Evolutionary conservation across 1,140 invertebrate species (phyloP).

Genomic region (Megalopta genalis): DNA sequence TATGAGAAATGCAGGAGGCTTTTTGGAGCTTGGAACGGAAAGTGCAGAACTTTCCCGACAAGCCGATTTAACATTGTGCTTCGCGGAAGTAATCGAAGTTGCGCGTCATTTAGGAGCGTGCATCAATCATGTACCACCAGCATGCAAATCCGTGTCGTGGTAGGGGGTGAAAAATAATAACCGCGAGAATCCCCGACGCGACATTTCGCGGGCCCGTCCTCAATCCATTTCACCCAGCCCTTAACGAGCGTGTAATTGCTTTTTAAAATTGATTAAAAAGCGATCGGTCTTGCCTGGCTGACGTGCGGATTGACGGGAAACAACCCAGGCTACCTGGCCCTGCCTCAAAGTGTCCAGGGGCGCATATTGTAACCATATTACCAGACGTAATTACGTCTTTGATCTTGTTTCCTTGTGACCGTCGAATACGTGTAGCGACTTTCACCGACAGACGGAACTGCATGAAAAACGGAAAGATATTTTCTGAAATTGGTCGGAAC

Average conservation of each 20-base stretch:
- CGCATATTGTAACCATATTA: constrained; percentile 1
- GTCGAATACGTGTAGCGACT: no score
- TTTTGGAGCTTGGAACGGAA: neutral
- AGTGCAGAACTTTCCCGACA: neutral
- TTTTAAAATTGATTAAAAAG: constrained; percentile 65
- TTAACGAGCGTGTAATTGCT: constrained; percentile 64
- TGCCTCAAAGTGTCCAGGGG: constrained; percentile 34
- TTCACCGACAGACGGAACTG: no score
- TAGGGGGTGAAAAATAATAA: constrained; percentile 39
- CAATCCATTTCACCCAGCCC: constrained; percentile 47
- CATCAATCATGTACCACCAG: constrained; percentile 20
- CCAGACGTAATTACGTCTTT: neutral
- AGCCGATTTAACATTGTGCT: neutral
- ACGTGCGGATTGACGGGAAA: constrained; percentile 25
- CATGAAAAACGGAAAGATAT: no score
- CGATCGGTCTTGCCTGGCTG: constrained; percentile 48
- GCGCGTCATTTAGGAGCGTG: constrained; percentile 6
- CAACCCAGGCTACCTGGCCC: neutral
- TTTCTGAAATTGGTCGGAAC: no score
- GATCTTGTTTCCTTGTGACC: neutral
- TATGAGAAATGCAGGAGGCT: neutral
- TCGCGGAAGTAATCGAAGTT: neutral
- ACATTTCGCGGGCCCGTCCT: constrained; percentile 14
- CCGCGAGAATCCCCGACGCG: neutral
- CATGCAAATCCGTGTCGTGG: neutral